phyloP scores from a whole-genome alignment of 2,888 invertebrate species.

The Prosapia bicincta region DNA sequence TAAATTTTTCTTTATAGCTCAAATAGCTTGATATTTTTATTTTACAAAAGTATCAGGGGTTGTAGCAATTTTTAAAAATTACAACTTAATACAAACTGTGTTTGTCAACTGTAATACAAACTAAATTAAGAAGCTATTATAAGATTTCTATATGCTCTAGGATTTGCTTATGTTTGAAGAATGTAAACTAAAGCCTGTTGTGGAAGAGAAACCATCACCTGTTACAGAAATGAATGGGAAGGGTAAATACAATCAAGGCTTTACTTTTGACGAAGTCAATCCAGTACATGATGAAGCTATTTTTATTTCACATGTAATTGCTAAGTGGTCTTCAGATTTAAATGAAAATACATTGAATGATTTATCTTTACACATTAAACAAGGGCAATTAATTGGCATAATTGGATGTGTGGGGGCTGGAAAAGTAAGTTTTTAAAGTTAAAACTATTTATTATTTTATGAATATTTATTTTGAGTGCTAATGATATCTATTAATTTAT shows the following conservation, averaged over 20 bases:
- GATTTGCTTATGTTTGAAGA: not conserved
- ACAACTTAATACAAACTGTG: no score
- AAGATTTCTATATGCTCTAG: not conserved
- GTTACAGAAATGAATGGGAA: not conserved
- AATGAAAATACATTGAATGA: conserved; percentile 53
- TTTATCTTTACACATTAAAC: conserved; percentile 55
- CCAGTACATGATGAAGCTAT: not conserved
- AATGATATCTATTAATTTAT: no score
- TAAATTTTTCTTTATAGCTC: no score
- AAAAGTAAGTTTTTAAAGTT: conserved; percentile 55
- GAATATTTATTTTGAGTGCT: no score
- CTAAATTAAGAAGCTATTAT: no score
- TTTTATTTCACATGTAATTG: conserved; percentile 56
- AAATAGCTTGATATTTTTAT: no score
- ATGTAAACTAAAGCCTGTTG: not conserved
- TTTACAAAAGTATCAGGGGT: no score
- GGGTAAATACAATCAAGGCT: not conserved
- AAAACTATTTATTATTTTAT: no score
- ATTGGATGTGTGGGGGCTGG: conserved; percentile 67
- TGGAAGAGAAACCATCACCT: not conserved
- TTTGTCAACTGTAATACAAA: no score
- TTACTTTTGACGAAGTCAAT: not conserved
- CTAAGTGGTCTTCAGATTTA: conserved; percentile 63
- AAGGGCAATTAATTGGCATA: conserved; percentile 57
- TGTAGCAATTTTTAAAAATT: no score